Base-by-base conservation (phyloP, 2,888 invertebrate species). In the Polydrusus pterygomalis region DNA sequence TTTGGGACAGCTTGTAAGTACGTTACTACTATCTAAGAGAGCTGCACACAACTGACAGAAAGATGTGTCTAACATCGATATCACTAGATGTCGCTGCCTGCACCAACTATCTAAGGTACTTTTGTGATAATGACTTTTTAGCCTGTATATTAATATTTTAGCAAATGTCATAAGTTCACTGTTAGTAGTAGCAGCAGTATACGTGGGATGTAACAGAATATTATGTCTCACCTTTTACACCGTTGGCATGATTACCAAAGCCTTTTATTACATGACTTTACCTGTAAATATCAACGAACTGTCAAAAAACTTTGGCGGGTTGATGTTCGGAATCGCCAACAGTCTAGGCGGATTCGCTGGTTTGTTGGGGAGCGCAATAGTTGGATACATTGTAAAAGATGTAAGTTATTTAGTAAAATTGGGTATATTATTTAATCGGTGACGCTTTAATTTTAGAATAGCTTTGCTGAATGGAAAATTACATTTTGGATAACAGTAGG, bases 401-500 rank as follows among this genome's bases (percentile, higher is more conserved):
- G 91, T 91, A 84, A 90, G 90, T 89, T 25, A 60, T 15, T 25
- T 68, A 38, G 15, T 80, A 75, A 30, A n/a, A n/a, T n/a, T n/a
- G n/a, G n/a, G n/a, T n/a, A n/a, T n/a, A n/a, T n/a, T n/a, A n/a
- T n/a, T n/a, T n/a, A n/a, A n/a, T n/a, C n/a, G n/a, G n/a, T n/a
- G n/a, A n/a, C n/a, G n/a, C n/a, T n/a, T n/a, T n/a, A n/a, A 78
- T 88, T 89, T 18, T 86, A 91, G 91, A 90, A 91, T 30, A 88
- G 90, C 1, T 82, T 93, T 9, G 85, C 87, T 40, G 91, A 94
- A 88, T 96, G 95, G 95, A 89, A 92, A 15, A 81, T 90, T 0
- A 94, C 95, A 0, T 95, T 95, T 85, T 94, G 95, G 93, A 92
- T 95, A 38, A 92, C 94, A 60, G 89, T 94, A 2, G 91, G 84